Evolutionary conservation across 2,797 vertebrate species (phyloP), one percentile per base, ranked within the genome.

Genomic region (Mastacembelus armatus): DNA sequence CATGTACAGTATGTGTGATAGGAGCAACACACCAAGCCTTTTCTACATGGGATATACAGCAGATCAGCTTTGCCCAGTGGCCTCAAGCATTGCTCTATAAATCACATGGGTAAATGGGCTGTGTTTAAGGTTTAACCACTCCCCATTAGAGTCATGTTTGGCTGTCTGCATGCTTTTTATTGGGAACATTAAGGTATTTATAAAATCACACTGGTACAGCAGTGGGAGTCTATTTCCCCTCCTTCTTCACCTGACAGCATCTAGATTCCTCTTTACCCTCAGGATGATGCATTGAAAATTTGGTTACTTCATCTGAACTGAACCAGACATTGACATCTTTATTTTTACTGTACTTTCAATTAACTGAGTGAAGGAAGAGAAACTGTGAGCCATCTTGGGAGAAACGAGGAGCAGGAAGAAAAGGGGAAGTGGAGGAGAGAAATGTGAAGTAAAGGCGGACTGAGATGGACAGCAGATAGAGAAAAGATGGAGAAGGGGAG

Each of bases 61-160:
- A 62, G 52, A 40, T 35, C 65, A 45, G 24, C 42, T 21, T 55
- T 7, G 35, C 15, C 7, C 7, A 33, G 39, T 38, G 58, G 56
- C 74, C 66, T 47, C 52, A 35, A 54, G 52, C 68, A 16, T 27
- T 26, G 74, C 64, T 55, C 67, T 58, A 85, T 89, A 83, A 91
- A 90, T 90, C 81, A 76, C 50, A 9, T 3, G 67, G 55, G 56
- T 82, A 85, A 89, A 83, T 71, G 82, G 74, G 35, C 43, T 79
- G 70, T 75, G 67, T 78, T 84, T 80, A 74, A 60, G 74, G 44
- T 80, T 77, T 74, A 83, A 88, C 65, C 74, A 45, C 52, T 71
- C 24, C 65, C 84, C 47, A 85, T 88, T 91, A 88, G 40, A 66
- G 59, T 72, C 75, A 33, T 81, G 66, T 78, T 54, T 49, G 66